phyloP scores from a whole-genome alignment of 2,888 invertebrate genomes.

The Maniola hyperantus region DNA sequence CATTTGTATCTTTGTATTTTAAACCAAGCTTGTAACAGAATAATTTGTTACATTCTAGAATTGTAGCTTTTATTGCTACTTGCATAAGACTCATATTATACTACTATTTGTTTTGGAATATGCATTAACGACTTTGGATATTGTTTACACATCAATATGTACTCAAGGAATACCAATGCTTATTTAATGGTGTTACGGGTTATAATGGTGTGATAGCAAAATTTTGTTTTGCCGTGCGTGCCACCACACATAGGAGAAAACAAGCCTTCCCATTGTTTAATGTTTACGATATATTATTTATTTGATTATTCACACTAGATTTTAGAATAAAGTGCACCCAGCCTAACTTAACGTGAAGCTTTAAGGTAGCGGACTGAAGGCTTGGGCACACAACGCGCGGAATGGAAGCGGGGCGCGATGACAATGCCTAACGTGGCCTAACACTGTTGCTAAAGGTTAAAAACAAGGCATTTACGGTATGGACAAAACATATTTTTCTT shows the following conservation, averaged over 20 bases:
- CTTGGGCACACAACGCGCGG: too few relatives aligned
- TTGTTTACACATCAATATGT: not conserved
- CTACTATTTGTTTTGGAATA: not conserved
- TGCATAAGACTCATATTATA: not conserved
- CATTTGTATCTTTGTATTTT: conserved; percentile 3
- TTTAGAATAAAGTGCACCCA: not conserved
- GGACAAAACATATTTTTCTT: too few relatives aligned
- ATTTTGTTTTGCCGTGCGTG: not conserved
- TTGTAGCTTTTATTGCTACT: not conserved
- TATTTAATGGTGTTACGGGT: not conserved
- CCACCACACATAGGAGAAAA: conserved; percentile 1
- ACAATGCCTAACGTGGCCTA: too few relatives aligned
- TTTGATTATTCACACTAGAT: not conserved
- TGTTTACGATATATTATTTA: too few relatives aligned
- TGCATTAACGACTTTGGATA: not conserved
- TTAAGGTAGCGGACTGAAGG: too few relatives aligned
- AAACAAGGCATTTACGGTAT: too few relatives aligned
- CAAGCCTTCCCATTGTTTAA: not conserved
- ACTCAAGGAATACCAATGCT: not conserved
- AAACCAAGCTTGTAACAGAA: not conserved
- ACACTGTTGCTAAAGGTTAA: too few relatives aligned
- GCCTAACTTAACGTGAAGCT: too few relatives aligned
- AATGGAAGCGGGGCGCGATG: too few relatives aligned
- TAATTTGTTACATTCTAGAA: too few relatives aligned
- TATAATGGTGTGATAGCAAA: not conserved